phyloP scores from a whole-genome alignment of 2,113 vertebrate genomes.

The Elephantulus edwardii region DNA sequence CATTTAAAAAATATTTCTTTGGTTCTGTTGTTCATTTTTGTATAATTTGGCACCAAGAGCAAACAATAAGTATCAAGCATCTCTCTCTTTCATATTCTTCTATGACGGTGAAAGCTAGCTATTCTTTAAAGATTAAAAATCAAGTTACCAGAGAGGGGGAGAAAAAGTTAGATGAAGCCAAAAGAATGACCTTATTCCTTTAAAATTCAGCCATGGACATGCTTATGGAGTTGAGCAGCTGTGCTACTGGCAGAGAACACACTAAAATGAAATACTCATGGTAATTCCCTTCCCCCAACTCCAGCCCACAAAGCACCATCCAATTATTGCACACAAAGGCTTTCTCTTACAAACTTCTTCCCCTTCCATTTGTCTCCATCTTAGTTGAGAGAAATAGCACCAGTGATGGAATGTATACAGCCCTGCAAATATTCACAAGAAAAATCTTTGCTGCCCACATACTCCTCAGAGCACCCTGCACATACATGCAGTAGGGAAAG shows the following conservation, averaged over 20 bases:
- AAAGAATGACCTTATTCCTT: conserved; percentile 76
- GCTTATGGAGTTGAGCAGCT: conserved; percentile 79
- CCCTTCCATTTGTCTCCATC: conserved; percentile 67
- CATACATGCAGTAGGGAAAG: conserved; percentile 22
- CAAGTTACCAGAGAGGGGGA: conserved; percentile 60
- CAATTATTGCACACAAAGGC: conserved; percentile 82
- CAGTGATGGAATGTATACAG: conserved; percentile 78
- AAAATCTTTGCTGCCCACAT: conserved; percentile 82
- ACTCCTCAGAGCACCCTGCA: background rate
- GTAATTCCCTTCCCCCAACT: conserved; percentile 66
- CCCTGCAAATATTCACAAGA: conserved; percentile 77
- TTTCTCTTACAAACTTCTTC: conserved; percentile 74
- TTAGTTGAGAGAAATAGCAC: conserved; percentile 66
- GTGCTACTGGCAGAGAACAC: conserved; percentile 73
- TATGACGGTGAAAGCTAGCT: conserved; percentile 65
- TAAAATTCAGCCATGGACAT: conserved; percentile 72
- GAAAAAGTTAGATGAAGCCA: conserved; percentile 65
- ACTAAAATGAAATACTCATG: conserved; percentile 62
- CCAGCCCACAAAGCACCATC: conserved; percentile 63
- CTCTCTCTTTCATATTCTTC: conserved; percentile 43
- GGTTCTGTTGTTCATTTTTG: conserved; percentile 29
- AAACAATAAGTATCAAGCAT: conserved; percentile 47
- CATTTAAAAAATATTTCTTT: conserved; percentile 52
- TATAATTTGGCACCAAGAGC: conserved; percentile 29
- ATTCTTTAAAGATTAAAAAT: conserved; percentile 58